phyloP scores from a whole-genome alignment of 1,140 invertebrate species.

The Temnothorax longispinosus region DNA sequence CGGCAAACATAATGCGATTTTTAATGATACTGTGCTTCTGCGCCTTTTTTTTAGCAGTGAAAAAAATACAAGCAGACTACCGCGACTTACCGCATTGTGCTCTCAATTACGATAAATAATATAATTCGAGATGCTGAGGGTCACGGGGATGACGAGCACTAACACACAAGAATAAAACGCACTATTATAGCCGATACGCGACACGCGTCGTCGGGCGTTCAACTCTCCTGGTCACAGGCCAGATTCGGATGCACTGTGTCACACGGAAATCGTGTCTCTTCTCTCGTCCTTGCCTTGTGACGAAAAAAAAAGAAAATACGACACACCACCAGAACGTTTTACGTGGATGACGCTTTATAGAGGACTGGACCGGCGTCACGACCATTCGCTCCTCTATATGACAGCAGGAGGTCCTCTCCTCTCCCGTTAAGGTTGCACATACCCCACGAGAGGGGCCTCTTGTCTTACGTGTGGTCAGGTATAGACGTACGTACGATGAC shows the following conservation, averaged over 20 bases:
- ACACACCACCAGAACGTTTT: neutral
- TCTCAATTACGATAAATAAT: neutral
- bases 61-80: neutral
- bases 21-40: neutral
- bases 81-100: neutral
- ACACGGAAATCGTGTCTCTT: neutral
- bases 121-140: neutral
- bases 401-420: slow-evolving; percentile 34
- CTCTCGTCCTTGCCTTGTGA: neutral
- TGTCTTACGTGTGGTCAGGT: neutral
- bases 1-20: neutral
- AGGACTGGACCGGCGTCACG: slow-evolving; percentile 59
- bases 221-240: slow-evolving; percentile 2
- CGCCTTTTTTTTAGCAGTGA: neutral
- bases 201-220: slow-evolving; percentile 7
- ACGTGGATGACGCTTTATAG: slow-evolving; percentile 30
- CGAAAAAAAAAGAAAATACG: neutral
- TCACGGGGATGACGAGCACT: neutral
- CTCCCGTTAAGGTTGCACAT: slow-evolving; percentile 41
- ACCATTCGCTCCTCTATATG: slow-evolving; percentile 58
- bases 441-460: slow-evolving; percentile 55
- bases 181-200: neutral
- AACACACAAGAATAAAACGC: neutral
- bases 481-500: neutral
- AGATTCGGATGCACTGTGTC: neutral